Percentiles rank a stretch among this genome's conserved stretches.
Conservation (phyloP, 2,888 invertebrate species). For the Pelosia muscerda region DNA sequence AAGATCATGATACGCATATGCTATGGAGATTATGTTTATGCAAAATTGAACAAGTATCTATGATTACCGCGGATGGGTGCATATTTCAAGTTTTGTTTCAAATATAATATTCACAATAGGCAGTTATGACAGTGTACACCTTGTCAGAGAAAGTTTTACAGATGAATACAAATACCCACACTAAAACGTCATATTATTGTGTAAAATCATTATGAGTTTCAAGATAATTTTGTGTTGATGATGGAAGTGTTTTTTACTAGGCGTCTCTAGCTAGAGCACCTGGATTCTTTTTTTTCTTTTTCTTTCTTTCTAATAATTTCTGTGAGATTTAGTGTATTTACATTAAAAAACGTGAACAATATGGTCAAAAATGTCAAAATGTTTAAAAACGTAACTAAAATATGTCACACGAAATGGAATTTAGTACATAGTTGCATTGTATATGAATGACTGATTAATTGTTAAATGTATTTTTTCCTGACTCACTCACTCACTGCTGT, state of each 20-base stretch:
- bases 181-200: neutral
- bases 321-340: too few relatives aligned
- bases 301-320: too few relatives aligned
- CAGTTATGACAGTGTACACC: neutral
- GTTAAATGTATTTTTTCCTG: too few relatives aligned
- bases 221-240: neutral
- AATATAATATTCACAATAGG: neutral
- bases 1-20: neutral
- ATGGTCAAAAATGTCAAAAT: too few relatives aligned
- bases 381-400: too few relatives aligned
- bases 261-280: neutral
- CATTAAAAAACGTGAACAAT: too few relatives aligned
- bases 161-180: neutral
- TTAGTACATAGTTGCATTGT: neutral
- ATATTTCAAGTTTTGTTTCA: neutral
- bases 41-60: neutral
- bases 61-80: neutral
- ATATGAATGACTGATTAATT: neutral
- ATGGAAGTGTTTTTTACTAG: neutral
- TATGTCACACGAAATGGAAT: too few relatives aligned
- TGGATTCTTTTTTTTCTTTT: too few relatives aligned
- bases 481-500: too few relatives aligned
- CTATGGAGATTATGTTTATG: neutral
- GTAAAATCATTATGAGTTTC: too few relatives aligned
- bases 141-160: neutral